A percentile compares a stretch with the other conserved stretches of the same genome.
Evolutionary conservation across 2,113 vertebrate genomes (phyloP).

Genomic region (Struthidea cinerea): DNA sequence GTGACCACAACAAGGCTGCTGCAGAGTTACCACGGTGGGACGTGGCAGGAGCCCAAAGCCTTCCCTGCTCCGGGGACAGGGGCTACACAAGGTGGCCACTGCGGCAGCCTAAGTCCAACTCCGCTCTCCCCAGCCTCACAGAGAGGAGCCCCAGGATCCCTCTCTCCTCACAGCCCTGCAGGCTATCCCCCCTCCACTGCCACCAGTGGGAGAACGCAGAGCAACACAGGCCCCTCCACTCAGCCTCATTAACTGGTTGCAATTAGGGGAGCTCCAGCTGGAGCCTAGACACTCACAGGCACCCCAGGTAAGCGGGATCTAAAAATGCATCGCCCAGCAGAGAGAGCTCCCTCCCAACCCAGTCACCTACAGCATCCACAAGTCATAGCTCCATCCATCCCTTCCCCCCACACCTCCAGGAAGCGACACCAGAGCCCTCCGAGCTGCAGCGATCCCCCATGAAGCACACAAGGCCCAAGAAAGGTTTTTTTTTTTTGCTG

Average conservation of each 20-base stretch:
- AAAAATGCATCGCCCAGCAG: fast-evolving
- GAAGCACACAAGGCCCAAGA: fast-evolving
- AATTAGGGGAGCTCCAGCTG: background rate
- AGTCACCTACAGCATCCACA: background rate
- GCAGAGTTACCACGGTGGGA: fast-evolving
- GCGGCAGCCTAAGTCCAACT: fast-evolving
- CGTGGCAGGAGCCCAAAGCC: fast-evolving
- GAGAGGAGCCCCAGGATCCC: fast-evolving
- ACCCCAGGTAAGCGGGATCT: fast-evolving
- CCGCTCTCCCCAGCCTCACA: no score
- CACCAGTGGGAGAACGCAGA: fast-evolving
- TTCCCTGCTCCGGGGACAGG: fast-evolving
- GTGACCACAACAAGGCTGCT: no score
- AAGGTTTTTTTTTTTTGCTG: constrained; percentile 82
- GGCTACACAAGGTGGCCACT: fast-evolving
- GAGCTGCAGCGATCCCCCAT: fast-evolving
- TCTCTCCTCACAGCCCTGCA: fast-evolving
- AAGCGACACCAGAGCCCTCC: fast-evolving
- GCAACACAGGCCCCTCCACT: fast-evolving
- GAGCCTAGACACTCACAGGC: fast-evolving
- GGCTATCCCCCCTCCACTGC: fast-evolving
- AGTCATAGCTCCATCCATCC: background rate
- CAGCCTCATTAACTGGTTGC: background rate
- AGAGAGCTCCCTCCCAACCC: background rate
- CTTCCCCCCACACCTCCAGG: background rate